A percentile compares a stretch with the other conserved stretches of the same genome.
These are phyloP conservation scores for Psophia crepitans DNA, from an alignment of 2,113 vertebrate genomes.

Conservation along the genomic window DNA sequence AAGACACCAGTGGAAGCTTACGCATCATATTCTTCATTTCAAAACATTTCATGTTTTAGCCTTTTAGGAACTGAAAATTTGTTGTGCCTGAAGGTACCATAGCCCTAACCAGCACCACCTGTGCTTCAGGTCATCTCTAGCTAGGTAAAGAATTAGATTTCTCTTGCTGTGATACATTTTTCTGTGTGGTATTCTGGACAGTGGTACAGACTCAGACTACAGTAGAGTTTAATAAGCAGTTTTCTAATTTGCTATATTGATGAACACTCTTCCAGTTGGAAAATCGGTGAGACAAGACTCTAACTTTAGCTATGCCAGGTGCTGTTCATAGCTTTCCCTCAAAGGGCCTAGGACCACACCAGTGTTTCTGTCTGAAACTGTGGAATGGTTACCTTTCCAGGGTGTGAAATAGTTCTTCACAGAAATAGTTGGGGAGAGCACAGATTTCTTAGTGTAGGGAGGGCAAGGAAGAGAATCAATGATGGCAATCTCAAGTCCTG, in stretches of 20 bases:
- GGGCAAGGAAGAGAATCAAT: neutral
- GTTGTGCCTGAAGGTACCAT: neutral
- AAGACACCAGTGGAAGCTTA: neutral
- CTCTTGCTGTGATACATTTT: neutral
- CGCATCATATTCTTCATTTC: neutral
- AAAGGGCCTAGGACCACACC: neutral
- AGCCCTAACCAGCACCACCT: neutral
- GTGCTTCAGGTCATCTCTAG: neutral
- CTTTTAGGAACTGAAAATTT: neutral
- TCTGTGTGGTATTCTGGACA: neutral
- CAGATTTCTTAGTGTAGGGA: neutral
- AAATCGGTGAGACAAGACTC: neutral
- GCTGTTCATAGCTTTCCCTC: neutral
- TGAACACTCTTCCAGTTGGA: neutral
- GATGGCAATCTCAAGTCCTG: neutral
- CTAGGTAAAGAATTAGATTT: neutral
- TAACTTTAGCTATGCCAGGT: neutral
- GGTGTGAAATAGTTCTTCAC: neutral
- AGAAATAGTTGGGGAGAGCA: neutral
- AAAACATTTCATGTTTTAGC: too few relatives aligned
- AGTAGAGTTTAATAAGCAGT: neutral
- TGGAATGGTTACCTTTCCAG: neutral
- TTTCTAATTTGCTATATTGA: neutral
- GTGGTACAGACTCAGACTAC: neutral
- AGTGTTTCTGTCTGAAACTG: neutral